Conservation (phyloP, 92 coral and sea anemone genomes). For the Phenganax stokvisi region DNA sequence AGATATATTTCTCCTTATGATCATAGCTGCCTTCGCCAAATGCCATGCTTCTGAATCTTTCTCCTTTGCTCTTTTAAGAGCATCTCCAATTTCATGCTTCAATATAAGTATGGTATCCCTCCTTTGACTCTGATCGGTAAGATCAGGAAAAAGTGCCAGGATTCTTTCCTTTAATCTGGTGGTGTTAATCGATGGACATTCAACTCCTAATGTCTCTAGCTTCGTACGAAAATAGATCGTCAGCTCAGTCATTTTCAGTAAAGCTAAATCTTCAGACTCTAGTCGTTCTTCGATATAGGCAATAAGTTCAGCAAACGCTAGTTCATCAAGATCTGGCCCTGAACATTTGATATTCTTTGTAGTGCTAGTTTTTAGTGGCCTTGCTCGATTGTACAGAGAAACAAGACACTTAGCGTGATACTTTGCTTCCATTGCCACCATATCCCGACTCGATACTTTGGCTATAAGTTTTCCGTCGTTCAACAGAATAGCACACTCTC, state of each 20-base stretch:
- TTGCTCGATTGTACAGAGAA: no score
- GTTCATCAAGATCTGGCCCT: slow-evolving; percentile 37
- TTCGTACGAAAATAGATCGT: slow-evolving; percentile 37
- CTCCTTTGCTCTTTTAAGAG: not conserved
- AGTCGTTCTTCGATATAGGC: slow-evolving; percentile 47
- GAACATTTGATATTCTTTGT: no score
- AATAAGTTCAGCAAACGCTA: slow-evolving; percentile 53
- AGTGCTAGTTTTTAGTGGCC: not conserved
- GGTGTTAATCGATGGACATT: slow-evolving; percentile 40
- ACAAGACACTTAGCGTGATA: no score
- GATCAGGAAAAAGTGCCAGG: slow-evolving; percentile 49
- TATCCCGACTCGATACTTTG: no score
- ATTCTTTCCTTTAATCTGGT: slow-evolving; percentile 57
- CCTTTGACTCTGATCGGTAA: slow-evolving; percentile 56
- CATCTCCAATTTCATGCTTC: slow-evolving; percentile 56
- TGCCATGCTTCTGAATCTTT: slow-evolving; percentile 4
- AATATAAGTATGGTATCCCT: slow-evolving; percentile 49
- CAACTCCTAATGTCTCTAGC: slow-evolving; percentile 35
- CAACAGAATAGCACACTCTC: no score
- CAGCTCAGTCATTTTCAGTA: slow-evolving; percentile 43
- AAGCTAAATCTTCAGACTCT: slow-evolving; percentile 42
- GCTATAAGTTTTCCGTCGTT: no score
- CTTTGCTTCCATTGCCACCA: no score
- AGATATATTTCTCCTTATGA: not conserved
- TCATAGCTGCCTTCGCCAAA: not conserved